A percentile compares a stretch with the other conserved stretches of the same genome.
phyloP scores from a whole-genome alignment of 2,888 invertebrate genomes.

The Aphidius colemani region DNA sequence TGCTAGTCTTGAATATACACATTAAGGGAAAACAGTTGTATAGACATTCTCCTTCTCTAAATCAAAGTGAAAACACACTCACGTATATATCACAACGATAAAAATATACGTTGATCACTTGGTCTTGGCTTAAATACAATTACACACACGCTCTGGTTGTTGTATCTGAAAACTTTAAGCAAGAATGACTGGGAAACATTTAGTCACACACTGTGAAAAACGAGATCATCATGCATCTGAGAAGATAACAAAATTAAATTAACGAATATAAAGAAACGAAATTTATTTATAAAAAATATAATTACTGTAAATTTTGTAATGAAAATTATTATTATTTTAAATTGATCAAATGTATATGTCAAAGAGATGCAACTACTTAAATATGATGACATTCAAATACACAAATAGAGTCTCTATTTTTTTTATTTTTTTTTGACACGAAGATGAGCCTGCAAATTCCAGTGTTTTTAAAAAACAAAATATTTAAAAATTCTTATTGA shows the following conservation, averaged over 20 bases:
- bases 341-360: not conserved
- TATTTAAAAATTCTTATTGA: not conserved
- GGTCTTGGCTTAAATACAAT: conserved; percentile 44
- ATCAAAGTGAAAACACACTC: conserved; percentile 15
- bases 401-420: not conserved
- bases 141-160: not conserved
- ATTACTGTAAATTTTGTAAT: not conserved
- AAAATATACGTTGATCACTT: conserved; percentile 47
- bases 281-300: too few relatives aligned
- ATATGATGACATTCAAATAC: not conserved
- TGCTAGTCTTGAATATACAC: too few relatives aligned
- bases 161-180: too few relatives aligned
- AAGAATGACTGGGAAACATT: too few relatives aligned
- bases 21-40: too few relatives aligned
- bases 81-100: conserved; percentile 36
- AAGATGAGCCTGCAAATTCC: conserved; percentile 4
- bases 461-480: not conserved
- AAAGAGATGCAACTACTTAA: not conserved
- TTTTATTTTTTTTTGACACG: not conserved
- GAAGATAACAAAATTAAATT: too few relatives aligned
- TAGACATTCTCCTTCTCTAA: not conserved
- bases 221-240: too few relatives aligned
- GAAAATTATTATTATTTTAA: not conserved
- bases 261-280: too few relatives aligned
- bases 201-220: too few relatives aligned